These are phyloP conservation scores for Corythaeola cristata DNA, from an alignment of 2,113 vertebrate genomes.

Conservation along the genomic window DNA sequence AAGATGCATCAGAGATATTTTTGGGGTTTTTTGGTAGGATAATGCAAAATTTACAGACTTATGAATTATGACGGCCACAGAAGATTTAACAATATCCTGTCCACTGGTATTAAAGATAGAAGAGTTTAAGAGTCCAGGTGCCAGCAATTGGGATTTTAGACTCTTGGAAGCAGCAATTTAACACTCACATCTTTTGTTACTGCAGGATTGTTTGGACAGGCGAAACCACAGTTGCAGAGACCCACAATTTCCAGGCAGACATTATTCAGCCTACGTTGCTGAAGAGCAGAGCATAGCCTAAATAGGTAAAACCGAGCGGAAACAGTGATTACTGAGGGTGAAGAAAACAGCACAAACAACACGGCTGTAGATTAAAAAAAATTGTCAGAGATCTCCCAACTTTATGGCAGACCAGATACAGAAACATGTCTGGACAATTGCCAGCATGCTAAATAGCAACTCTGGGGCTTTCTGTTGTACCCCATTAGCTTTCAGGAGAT, in stretches of 20 bases:
- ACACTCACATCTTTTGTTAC: not conserved
- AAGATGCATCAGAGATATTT: not conserved
- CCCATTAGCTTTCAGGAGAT: not conserved
- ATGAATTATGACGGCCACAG: not conserved
- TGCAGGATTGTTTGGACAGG: not conserved
- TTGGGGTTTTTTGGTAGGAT: not conserved
- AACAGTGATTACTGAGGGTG: not conserved
- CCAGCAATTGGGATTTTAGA: not conserved
- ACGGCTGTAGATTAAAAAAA: not conserved
- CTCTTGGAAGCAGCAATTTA: not conserved
- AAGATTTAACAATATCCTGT: too few relatives aligned
- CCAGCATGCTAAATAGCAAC: not conserved
- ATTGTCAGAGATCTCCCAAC: not conserved
- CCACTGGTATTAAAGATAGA: not conserved
- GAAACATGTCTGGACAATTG: not conserved
- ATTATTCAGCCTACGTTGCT: fast-evolving
- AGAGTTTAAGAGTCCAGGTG: not conserved
- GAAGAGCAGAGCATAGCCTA: not conserved
- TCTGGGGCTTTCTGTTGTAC: not conserved
- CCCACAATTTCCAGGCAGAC: not conserved
- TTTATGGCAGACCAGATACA: not conserved
- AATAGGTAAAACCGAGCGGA: not conserved
- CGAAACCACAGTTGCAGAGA: not conserved
- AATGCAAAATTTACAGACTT: not conserved
- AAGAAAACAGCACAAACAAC: not conserved